Percentiles rank a stretch among this genome's conserved stretches.
Evolutionary conservation across 1,140 invertebrate genomes (phyloP).

Genomic region (Drosophila eugracilis): DNA sequence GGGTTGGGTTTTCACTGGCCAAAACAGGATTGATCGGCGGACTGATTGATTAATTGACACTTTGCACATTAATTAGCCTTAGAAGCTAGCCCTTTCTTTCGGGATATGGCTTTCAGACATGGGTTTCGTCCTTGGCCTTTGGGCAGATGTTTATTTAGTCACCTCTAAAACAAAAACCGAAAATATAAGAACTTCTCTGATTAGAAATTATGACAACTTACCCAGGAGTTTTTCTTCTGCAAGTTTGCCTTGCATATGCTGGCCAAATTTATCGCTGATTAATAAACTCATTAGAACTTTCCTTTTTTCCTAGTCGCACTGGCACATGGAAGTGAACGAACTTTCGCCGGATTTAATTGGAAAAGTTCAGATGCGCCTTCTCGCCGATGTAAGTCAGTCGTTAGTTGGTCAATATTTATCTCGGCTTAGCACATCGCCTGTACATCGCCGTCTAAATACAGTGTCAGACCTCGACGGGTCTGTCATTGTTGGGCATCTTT

Average conservation of each 20-base stretch:
- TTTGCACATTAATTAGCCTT: constrained; percentile 78
- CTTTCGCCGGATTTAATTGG: constrained; percentile 64
- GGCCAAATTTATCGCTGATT: constrained; percentile 66
- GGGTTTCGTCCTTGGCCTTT: constrained; percentile 31
- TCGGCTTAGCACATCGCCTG: constrained; percentile 12
- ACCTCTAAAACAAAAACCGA: not conserved
- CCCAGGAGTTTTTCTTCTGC: not conserved
- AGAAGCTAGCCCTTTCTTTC: constrained; percentile 20
- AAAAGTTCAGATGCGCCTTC: constrained; percentile 58
- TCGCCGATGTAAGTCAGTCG: constrained; percentile 41
- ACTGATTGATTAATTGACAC: constrained; percentile 81
- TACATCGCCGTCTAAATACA: constrained; percentile 11
- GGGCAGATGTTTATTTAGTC: constrained; percentile 31
- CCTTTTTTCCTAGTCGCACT: constrained; percentile 48
- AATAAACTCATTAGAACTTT: constrained; percentile 82
- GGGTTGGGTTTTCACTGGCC: constrained; percentile 16
- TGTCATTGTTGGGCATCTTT: constrained; percentile 33
- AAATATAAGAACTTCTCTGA: constrained; percentile 30
- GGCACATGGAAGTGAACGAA: constrained; percentile 27
- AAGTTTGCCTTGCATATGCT: constrained; percentile 17
- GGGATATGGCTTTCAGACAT: constrained; percentile 35
- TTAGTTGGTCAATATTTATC: constrained; percentile 41
- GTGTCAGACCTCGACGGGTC: not conserved
- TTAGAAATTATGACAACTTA: constrained; percentile 72
- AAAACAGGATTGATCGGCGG: constrained; percentile 73